These are phyloP conservation scores for Cheilosia grossa DNA, from an alignment of 2,888 invertebrate species.

Conservation along the genomic window DNA sequence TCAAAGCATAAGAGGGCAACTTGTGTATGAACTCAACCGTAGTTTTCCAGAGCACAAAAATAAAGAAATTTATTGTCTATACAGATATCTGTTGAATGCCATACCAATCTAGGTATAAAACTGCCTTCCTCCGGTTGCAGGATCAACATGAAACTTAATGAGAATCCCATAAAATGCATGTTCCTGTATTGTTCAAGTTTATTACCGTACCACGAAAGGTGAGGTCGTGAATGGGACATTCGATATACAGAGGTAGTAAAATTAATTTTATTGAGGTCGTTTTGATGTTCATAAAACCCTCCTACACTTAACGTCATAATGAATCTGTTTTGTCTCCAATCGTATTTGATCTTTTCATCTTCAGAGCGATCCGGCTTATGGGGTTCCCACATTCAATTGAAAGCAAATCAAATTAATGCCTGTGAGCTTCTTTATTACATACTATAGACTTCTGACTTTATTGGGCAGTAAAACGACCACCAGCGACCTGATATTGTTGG, in stretches of 20 bases:
- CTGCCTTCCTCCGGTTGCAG: conserved; percentile 9
- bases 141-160: conserved; percentile 43
- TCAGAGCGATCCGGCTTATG: conserved; percentile 16
- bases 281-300: neutral
- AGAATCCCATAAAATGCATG: conserved; percentile 43
- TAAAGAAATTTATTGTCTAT: too few relatives aligned
- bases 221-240: conserved; percentile 1
- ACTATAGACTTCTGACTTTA: neutral
- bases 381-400: conserved; percentile 41
- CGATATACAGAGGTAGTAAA: conserved; percentile 18
- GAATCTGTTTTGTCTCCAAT: conserved; percentile 27
- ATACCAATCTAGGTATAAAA: neutral
- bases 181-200: conserved; percentile 33
- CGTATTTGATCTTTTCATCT: conserved; percentile 52
- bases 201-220: conserved; percentile 36
- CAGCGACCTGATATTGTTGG: too few relatives aligned
- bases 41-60: conserved; percentile 6
- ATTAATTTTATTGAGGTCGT: conserved; percentile 45
- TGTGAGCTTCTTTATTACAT: neutral
- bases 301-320: conserved; percentile 1
- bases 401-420: conserved; percentile 44
- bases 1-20: conserved; percentile 3
- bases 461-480: conserved; percentile 9
- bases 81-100: conserved; percentile 15
- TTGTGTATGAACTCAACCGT: conserved; percentile 28